Conservation (phyloP, 2,888 invertebrate species). For the Cephus runcator region DNA sequence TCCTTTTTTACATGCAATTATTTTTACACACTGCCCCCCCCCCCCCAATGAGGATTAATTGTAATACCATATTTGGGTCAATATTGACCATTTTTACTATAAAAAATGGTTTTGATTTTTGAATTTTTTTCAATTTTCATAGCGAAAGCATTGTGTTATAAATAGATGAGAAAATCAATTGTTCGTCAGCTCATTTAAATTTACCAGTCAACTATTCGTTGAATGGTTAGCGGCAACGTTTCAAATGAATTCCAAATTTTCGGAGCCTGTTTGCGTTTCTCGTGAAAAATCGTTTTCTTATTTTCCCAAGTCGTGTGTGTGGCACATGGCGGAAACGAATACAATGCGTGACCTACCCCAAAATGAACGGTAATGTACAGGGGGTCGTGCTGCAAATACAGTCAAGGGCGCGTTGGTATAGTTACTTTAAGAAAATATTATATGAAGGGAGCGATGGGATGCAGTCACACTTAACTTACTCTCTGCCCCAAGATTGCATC, state of each 20-base stretch:
- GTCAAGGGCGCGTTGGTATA: background rate
- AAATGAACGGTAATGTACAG: background rate
- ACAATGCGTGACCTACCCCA: background rate
- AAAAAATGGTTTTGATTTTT: no score
- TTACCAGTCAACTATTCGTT: background rate
- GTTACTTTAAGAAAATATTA: background rate
- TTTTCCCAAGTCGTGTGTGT: constrained; percentile 33
- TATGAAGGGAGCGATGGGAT: background rate
- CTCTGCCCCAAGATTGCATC: background rate
- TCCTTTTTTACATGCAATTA: background rate
- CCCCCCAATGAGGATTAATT: background rate
- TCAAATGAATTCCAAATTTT: background rate
- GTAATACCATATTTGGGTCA: background rate
- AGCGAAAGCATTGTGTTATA: background rate
- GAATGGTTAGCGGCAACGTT: background rate
- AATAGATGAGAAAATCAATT: background rate
- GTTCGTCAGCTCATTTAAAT: background rate
- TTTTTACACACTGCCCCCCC: background rate
- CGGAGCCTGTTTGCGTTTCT: constrained; percentile 30
- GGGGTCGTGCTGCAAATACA: background rate
- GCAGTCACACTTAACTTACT: background rate
- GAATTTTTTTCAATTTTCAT: background rate
- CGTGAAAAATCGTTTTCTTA: constrained; percentile 38
- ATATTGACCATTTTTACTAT: background rate
- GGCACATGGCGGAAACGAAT: constrained; percentile 47